Evolutionary conservation across 2,888 invertebrate species (phyloP).

Genomic region (Philereme transversata): DNA sequence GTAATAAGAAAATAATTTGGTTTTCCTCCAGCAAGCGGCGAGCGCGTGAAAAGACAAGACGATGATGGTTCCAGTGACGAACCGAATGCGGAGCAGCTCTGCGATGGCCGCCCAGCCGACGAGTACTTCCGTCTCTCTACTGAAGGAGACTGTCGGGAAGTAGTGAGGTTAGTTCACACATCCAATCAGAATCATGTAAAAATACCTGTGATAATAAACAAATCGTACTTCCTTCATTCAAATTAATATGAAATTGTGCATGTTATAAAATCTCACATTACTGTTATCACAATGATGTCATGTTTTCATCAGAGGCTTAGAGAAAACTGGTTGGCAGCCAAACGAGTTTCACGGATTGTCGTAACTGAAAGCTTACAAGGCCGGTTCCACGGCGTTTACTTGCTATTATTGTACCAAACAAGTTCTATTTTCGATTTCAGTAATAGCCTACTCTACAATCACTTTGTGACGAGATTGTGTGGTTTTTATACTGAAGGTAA

Average conservation of each 20-base stretch:
- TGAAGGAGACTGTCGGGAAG: slow-evolving; percentile 95
- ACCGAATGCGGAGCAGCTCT: slow-evolving; percentile 90
- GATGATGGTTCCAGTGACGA: slow-evolving; percentile 86
- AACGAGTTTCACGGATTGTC: slow-evolving; percentile 48
- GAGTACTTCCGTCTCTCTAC: slow-evolving; percentile 95
- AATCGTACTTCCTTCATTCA: not conserved
- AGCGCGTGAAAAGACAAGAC: slow-evolving; percentile 87
- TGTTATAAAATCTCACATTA: slow-evolving; percentile 5
- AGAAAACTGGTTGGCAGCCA: slow-evolving; percentile 48
- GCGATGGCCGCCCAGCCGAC: slow-evolving; percentile 94
- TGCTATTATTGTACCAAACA: slow-evolving; percentile 23
- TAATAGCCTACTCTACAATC: slow-evolving; percentile 18
- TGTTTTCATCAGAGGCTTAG: slow-evolving; percentile 46
- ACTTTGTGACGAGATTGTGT: slow-evolving; percentile 19
- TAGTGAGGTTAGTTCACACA: slow-evolving; percentile 89
- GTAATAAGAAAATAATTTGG: slow-evolving; percentile 16
- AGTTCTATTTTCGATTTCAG: slow-evolving; percentile 31
- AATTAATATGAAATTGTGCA: not conserved
- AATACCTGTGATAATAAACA: not conserved
- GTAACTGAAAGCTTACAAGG: slow-evolving; percentile 51
- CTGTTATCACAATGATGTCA: slow-evolving; percentile 48
- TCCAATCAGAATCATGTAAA: not conserved
- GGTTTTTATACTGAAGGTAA: slow-evolving; percentile 17
- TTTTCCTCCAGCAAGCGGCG: slow-evolving; percentile 70
- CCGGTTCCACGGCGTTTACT: slow-evolving; percentile 37